A percentile compares a stretch with the other conserved stretches of the same genome.
These are phyloP conservation scores for Thyatira batis DNA, from an alignment of 2,888 invertebrate species.

Conservation along the genomic window DNA sequence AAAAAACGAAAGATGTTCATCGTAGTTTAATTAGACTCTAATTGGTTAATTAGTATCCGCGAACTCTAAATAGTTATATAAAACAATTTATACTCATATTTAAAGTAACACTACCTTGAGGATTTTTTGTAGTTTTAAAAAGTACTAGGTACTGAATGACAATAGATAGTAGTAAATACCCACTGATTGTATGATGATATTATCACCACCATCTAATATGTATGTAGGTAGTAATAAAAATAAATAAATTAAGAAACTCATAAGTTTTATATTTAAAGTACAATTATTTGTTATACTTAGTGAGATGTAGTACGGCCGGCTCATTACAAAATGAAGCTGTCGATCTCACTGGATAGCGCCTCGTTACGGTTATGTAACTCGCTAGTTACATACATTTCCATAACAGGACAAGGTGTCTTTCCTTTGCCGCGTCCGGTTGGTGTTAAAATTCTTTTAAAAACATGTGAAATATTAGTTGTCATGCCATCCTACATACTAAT, in stretches of 20 bases:
- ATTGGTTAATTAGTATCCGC: not conserved
- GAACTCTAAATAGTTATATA: not conserved
- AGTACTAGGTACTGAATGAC: too few relatives aligned
- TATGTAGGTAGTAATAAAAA: too few relatives aligned
- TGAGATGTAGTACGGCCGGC: not conserved
- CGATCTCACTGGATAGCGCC: conserved; percentile 38
- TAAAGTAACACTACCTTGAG: not conserved
- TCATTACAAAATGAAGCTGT: not conserved
- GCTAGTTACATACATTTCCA: conserved; percentile 43
- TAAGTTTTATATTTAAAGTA: too few relatives aligned
- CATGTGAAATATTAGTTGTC: not conserved
- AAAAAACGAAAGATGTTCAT: conserved; percentile 28
- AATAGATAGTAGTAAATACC: too few relatives aligned
- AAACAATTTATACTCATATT: not conserved
- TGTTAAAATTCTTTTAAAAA: conserved; percentile 36
- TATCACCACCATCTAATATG: too few relatives aligned
- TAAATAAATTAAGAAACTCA: too few relatives aligned
- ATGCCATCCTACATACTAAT: too few relatives aligned
- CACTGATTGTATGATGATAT: too few relatives aligned
- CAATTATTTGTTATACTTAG: too few relatives aligned
- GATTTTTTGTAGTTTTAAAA: too few relatives aligned
- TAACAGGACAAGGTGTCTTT: conserved; percentile 58
- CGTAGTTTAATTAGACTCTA: not conserved
- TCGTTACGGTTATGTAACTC: conserved; percentile 44
- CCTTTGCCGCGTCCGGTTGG: conserved; percentile 56